Base-by-base conservation (phyloP, 1,140 invertebrate genomes). In the Cotesia vestalis region DNA sequence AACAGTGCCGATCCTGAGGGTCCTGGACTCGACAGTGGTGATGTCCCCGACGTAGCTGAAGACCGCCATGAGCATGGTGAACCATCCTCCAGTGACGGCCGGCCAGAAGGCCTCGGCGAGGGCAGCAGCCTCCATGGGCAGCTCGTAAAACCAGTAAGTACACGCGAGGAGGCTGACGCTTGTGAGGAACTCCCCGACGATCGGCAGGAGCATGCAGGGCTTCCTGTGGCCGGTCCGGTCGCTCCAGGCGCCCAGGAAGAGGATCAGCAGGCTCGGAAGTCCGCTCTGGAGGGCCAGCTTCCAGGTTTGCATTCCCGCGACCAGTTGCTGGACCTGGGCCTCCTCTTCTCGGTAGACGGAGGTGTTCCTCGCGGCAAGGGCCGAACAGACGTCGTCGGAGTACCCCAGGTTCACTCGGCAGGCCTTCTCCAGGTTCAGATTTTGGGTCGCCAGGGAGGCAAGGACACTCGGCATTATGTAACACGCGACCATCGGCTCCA, bases 31-130 rank as follows among this genome's bases (percentile, higher is more conserved):
- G 66, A 93, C 89, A 4, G 91, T 91, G 0, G 95, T 95, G 6
- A 95, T 92, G 80, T 96, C 94, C 1, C 91, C 93, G 53, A 97
- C 93, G 78, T 96, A 96, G 81, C 94, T 96, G 81, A 96, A 96
- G 40, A 94, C 91, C 11, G 93, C 93, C 92, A 96, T 95, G 74
- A 96, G 91, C 90, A 96, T 93, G 14, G 94, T 94, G 76, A 95
- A 94, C 91, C 93, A 95, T 2, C 94, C 94, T 1, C 94, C 94
- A 4, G 93, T 92, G 0, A 96, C 77, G 0, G 92, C 92, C 0
- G 93, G 93, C 81, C 94, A 94, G 46, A 94, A 86, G 1, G 92
- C 91, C 82, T 94, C 93, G 4, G 92, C 90, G 0, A 94, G 86
- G 0, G 92, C 93, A 4, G 92, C 91, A 0, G 90, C 91, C 85